phyloP scores from a whole-genome alignment of 2,113 vertebrate species.

The Ictidomys tridecemlineatus region DNA sequence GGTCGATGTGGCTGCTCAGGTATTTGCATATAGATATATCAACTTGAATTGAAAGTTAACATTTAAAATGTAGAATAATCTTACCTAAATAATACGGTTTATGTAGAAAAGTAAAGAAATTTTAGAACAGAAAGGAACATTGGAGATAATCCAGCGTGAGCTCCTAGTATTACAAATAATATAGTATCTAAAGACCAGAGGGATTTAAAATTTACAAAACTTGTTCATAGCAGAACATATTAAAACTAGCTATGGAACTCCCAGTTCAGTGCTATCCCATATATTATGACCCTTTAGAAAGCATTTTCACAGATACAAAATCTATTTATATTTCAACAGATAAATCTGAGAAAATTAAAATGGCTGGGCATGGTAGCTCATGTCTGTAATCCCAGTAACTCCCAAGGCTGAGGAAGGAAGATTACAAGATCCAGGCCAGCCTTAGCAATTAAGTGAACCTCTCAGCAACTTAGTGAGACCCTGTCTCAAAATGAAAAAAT shows the following conservation, averaged over 20 bases:
- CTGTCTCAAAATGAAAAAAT: too few species aligned
- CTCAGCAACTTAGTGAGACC: too few species aligned
- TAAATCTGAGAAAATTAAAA: slow-evolving; percentile 30
- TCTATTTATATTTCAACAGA: slow-evolving; percentile 27
- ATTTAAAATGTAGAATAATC: slow-evolving; percentile 55
- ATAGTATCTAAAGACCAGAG: slow-evolving; percentile 9
- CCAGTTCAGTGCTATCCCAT: background rate
- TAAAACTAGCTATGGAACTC: background rate
- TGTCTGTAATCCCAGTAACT: too few species aligned
- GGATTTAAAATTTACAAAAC: background rate
- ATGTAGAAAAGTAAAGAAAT: slow-evolving; percentile 52
- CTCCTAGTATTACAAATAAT: background rate
- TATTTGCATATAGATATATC: slow-evolving; percentile 78
- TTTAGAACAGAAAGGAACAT: slow-evolving; percentile 28
- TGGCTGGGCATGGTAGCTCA: too few species aligned
- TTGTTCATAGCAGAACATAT: background rate
- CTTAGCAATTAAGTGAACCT: too few species aligned
- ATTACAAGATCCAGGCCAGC: too few species aligned
- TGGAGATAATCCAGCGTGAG: background rate
- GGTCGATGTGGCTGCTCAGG: slow-evolving; percentile 98
- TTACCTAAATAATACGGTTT: background rate
- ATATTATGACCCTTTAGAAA: background rate
- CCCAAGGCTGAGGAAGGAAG: too few species aligned
- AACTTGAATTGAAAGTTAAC: slow-evolving; percentile 38
- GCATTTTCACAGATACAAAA: slow-evolving; percentile 22